A percentile compares a stretch with the other conserved stretches of the same genome.
phyloP scores from a whole-genome alignment of 1,140 invertebrate species.

The Hyposmocoma kahamanoa region DNA sequence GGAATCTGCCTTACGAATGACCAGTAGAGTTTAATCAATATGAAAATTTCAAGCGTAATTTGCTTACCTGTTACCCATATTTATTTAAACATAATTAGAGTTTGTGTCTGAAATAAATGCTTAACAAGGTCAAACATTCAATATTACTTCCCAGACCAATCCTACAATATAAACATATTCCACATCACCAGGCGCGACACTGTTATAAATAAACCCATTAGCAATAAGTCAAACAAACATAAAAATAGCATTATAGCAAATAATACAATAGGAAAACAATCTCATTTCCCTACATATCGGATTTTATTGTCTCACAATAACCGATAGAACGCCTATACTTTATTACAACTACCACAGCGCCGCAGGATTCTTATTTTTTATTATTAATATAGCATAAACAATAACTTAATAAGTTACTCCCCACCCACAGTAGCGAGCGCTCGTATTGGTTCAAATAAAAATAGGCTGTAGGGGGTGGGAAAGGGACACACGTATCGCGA shows the following conservation, averaged over 20 bases:
- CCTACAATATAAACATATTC: too few species aligned
- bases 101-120: too few species aligned
- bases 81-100: too few species aligned
- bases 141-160: too few species aligned
- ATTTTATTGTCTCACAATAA: constrained; percentile 52
- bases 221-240: constrained; percentile 52
- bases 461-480: constrained; percentile 66
- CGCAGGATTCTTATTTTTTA: constrained; percentile 58
- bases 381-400: constrained; percentile 69
- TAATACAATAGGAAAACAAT: constrained; percentile 54
- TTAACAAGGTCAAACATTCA: too few species aligned
- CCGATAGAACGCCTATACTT: constrained; percentile 36
- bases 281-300: constrained; percentile 47
- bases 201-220: too few species aligned
- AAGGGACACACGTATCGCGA: constrained; percentile 36
- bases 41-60: too few species aligned
- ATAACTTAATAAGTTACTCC: constrained; percentile 68
- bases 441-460: constrained; percentile 61
- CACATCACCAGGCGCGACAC: too few species aligned
- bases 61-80: too few species aligned
- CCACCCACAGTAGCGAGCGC: constrained; percentile 50
- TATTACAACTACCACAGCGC: constrained; percentile 38
- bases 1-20: too few species aligned
- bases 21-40: too few species aligned
- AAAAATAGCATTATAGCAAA: constrained; percentile 50